Conservation (phyloP, 1,140 invertebrate genomes). For the Diachasma alloeum region DNA sequence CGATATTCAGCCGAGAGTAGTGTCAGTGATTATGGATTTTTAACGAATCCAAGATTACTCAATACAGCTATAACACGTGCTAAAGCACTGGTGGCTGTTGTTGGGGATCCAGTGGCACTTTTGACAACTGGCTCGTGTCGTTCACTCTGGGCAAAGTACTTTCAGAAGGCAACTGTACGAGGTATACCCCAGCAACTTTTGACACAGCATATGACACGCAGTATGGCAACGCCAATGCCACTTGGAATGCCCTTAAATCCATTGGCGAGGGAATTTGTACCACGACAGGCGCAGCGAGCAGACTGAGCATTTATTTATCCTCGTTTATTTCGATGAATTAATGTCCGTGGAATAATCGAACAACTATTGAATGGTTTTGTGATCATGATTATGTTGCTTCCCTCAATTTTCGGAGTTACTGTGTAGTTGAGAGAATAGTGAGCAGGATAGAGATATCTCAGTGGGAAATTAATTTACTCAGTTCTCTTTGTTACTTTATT, state of each 20-base stretch:
- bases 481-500: background rate
- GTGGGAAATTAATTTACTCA: slow-evolving; percentile 6
- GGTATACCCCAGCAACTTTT: slow-evolving; percentile 78
- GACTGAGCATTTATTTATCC: slow-evolving; percentile 18
- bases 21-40: slow-evolving; percentile 82
- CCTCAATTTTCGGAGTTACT: background rate
- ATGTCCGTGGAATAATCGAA: background rate
- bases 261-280: slow-evolving; percentile 82
- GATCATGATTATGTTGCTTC: background rate
- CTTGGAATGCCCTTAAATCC: slow-evolving; percentile 83
- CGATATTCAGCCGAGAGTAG: slow-evolving; percentile 62
- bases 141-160: slow-evolving; percentile 85
- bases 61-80: slow-evolving; percentile 90
- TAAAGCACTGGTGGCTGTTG: slow-evolving; percentile 86
- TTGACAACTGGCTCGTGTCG: slow-evolving; percentile 86
- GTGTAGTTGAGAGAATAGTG: background rate
- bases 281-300: slow-evolving; percentile 63
- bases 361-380: background rate
- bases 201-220: slow-evolving; percentile 69
- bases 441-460: background rate
- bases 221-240: slow-evolving; percentile 72
- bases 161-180: slow-evolving; percentile 78
- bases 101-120: slow-evolving; percentile 86
- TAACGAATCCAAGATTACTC: slow-evolving; percentile 84
- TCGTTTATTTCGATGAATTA: background rate